Conservation (phyloP, 2,797 vertebrate genomes). For the Myotis findleyi region DNA sequence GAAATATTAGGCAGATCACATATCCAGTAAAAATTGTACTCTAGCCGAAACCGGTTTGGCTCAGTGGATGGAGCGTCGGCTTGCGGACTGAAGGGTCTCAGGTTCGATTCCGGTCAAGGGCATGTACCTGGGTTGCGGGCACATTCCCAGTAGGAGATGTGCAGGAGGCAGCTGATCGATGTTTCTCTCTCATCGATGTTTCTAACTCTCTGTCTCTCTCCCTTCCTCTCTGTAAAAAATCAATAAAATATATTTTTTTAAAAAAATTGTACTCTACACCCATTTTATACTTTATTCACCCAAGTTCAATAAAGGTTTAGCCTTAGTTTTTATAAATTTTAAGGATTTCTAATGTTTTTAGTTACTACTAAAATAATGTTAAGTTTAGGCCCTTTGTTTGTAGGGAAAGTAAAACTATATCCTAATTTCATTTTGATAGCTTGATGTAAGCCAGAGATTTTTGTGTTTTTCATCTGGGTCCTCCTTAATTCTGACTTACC, state of each 20-base stretch:
- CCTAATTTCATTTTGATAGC: neutral
- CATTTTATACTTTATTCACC: neutral
- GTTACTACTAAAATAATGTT: constrained; percentile 27
- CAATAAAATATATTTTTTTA: too few species aligned
- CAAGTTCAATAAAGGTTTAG: neutral
- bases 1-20: neutral
- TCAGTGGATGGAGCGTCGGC: too few species aligned
- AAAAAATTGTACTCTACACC: neutral
- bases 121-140: too few species aligned
- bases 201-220: too few species aligned
- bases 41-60: too few species aligned
- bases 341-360: neutral
- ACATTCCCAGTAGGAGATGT: too few species aligned
- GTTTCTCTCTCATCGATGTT: too few species aligned
- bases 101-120: too few species aligned
- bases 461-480: neutral
- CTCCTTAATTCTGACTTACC: neutral
- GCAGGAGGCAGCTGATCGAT: too few species aligned
- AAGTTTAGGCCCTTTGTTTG: neutral
- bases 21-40: neutral
- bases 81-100: too few species aligned
- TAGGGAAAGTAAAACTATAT: neutral
- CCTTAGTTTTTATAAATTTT: neutral
- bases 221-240: too few species aligned
- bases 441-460: neutral